Conservation (phyloP, 2,113 vertebrate genomes). For the Nerophis ophidion region DNA sequence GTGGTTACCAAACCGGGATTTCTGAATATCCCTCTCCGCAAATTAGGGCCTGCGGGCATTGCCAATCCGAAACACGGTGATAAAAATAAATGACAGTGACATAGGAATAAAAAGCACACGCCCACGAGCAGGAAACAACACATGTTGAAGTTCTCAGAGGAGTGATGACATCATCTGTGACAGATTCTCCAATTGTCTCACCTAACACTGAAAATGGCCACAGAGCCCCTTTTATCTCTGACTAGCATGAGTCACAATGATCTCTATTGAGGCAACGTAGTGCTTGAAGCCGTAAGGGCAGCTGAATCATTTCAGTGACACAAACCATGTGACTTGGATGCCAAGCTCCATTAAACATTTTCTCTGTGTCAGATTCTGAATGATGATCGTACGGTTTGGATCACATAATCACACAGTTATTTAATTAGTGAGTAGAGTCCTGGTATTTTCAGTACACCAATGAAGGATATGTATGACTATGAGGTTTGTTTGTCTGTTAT, state of each 20-base stretch:
- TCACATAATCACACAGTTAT: not conserved
- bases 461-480: not conserved
- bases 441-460: not conserved
- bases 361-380: constrained; percentile 6
- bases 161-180: constrained; percentile 38
- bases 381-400: not conserved
- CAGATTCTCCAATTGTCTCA: constrained; percentile 23
- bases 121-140: constrained; percentile 12
- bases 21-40: constrained; percentile 19
- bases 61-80: constrained; percentile 33
- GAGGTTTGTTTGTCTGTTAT: not conserved
- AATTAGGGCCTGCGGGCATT: constrained; percentile 27
- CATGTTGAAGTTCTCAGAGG: constrained; percentile 17
- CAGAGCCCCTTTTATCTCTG: constrained; percentile 19
- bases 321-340: constrained; percentile 26
- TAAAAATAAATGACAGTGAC: constrained; percentile 38
- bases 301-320: constrained; percentile 31
- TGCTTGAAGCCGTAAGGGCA: constrained; percentile 15
- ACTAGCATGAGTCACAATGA: constrained; percentile 35
- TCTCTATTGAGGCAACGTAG: constrained; percentile 21
- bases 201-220: constrained; percentile 17
- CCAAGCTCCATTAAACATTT: not conserved
- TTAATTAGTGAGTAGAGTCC: constrained; percentile 3
- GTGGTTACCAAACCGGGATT: constrained; percentile 20
- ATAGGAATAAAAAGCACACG: constrained; percentile 1